Base-by-base conservation (phyloP, 2,113 vertebrate genomes). In the Ciconia stormi region DNA sequence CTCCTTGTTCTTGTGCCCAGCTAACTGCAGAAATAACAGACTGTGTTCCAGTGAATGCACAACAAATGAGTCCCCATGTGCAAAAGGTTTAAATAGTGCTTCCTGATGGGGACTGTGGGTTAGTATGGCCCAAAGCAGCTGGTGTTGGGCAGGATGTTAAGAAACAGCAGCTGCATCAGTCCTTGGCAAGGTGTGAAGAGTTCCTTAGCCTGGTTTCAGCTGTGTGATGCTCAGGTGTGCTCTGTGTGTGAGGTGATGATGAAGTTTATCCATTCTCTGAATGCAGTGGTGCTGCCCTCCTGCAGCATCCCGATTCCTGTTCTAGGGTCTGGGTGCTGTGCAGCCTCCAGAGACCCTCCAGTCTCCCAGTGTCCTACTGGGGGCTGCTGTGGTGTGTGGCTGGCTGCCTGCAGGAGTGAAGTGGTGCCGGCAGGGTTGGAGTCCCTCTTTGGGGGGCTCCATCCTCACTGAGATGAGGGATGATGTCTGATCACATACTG, bases 201-300 rank as follows among this genome's bases (percentile, higher is more conserved):
- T 50, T 87, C 27, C 4, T 47, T 38, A 29, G 50, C 9, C n/a
- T 52, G 3, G 3, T 71, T 21, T 59, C 42, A 87, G 82, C 58
- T 49, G 40, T 5, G 7, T 38, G 36, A 27, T 65, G 67, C 38
- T 90, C 58, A 27, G 42, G 23, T 67, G 76, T 1, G 17, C 61
- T 52, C 42, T 44, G 59, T 82, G 34, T 96, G 95, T 99, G 98
- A 97, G 26, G 38, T 99, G 98, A 99, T 99, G 98, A 98, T 63
- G 2, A 55, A 59, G 98, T 98, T 98, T 98, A 98, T 98, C 99
- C 98, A 99, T 99, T 99, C 98, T 95, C 98, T 94, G 98, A 99
- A 98, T 80, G 74, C 86, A 32, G 56, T 93, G 49, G 63, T 72
- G 44, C 95, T 42, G 88, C 38, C 59, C 59, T 96, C 97, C 80